Evolutionary conservation across 2,888 invertebrate genomes (phyloP).

Genomic region (Caenorhabditis sp.): DNA sequence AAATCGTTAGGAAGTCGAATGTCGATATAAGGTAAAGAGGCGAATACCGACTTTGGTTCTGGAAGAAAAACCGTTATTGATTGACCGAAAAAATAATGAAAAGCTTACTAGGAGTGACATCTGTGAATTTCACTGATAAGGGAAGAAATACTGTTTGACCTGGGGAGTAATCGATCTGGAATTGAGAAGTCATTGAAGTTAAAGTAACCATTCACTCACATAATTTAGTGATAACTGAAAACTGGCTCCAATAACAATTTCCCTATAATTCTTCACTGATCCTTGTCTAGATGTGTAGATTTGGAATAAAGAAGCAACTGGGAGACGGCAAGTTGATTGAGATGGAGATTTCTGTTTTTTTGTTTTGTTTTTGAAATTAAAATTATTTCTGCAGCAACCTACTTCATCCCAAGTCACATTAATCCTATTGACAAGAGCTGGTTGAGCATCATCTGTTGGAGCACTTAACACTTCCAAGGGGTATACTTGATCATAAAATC

Average conservation of each 20-base stretch:
- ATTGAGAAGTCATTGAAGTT: too few relatives aligned
- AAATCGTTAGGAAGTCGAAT: slow-evolving; percentile 36
- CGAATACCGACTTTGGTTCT: slow-evolving; percentile 30
- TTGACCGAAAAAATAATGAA: background rate
- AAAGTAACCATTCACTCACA: slow-evolving; percentile 12
- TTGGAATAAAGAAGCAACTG: slow-evolving; percentile 21
- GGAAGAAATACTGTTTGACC: slow-evolving; percentile 24
- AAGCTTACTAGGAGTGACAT: slow-evolving; percentile 11
- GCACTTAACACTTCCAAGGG: slow-evolving; percentile 24
- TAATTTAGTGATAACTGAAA: slow-evolving; percentile 19
- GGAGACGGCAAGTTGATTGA: slow-evolving; percentile 15
- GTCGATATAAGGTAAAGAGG: slow-evolving; percentile 37
- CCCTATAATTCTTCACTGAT: slow-evolving; percentile 18
- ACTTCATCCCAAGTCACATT: slow-evolving; percentile 36
- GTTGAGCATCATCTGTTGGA: slow-evolving; percentile 16
- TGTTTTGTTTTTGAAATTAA: too few relatives aligned
- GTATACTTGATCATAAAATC: slow-evolving; percentile 27
- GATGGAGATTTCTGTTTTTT: slow-evolving; percentile 5
- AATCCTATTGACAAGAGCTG: slow-evolving; percentile 9
- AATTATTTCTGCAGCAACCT: background rate
- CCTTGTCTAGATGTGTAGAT: slow-evolving; percentile 32
- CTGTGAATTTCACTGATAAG: slow-evolving; percentile 12
- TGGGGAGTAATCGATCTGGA: slow-evolving; percentile 14
- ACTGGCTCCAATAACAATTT: slow-evolving; percentile 27
- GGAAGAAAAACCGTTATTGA: background rate